phyloP scores from a whole-genome alignment of 2,797 vertebrate genomes.

The Thamnophis elegans region DNA sequence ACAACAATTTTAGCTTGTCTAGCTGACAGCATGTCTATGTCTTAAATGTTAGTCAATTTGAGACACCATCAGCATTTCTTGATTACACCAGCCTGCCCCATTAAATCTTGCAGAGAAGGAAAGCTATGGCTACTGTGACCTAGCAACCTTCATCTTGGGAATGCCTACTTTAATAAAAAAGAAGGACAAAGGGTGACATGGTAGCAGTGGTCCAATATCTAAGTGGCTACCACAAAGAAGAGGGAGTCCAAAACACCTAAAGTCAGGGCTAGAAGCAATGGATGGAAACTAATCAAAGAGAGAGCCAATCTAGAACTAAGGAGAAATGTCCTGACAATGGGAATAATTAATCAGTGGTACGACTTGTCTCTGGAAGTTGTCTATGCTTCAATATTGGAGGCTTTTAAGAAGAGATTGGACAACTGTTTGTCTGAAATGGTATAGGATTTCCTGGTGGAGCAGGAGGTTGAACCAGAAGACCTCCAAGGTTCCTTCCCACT shows the following conservation, averaged over 20 bases:
- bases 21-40: slow-evolving; percentile 47
- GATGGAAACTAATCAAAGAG: not conserved
- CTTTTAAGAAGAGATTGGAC: not conserved
- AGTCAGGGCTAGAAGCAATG: not conserved
- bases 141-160: not conserved
- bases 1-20: slow-evolving; percentile 28
- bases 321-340: not conserved
- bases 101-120: not conserved
- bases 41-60: slow-evolving; percentile 54
- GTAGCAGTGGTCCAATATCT: not conserved
- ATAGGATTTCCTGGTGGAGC: not conserved
- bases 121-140: not conserved
- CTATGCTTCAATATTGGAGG: not conserved
- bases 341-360: not conserved
- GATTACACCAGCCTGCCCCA: not conserved
- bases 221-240: not conserved
- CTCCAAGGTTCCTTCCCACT: not conserved
- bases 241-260: not conserved
- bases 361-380: not conserved
- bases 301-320: not conserved
- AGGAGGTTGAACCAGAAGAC: not conserved
- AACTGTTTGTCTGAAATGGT: not conserved
- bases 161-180: not conserved
- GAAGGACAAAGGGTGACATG: not conserved
- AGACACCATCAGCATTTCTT: slow-evolving; percentile 42